Evolutionary conservation across 2,797 vertebrate species (phyloP).

Genomic region (Labroides dimidiatus): DNA sequence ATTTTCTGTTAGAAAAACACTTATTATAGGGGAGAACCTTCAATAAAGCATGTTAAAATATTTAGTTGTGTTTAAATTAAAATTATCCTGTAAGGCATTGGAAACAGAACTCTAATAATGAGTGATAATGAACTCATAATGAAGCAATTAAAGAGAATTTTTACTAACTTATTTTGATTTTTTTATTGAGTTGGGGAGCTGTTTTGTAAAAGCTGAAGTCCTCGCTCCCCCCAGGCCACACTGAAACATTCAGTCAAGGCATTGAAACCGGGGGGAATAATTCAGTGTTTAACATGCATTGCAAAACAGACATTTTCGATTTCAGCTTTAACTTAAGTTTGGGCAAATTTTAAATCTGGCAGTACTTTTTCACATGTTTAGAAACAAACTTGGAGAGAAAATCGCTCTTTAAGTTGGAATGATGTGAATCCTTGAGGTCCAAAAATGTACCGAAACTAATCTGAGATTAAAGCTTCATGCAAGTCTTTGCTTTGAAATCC

Average conservation of each 20-base stretch:
- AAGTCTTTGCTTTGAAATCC: slow-evolving; percentile 50
- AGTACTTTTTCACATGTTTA: slow-evolving; percentile 27
- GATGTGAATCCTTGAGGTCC: slow-evolving; percentile 16
- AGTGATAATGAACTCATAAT: slow-evolving; percentile 11
- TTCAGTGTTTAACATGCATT: slow-evolving; percentile 16
- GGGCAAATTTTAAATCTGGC: slow-evolving; percentile 15
- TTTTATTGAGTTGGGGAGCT: slow-evolving; percentile 1
- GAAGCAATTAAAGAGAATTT: slow-evolving; percentile 25
- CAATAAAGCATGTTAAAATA: slow-evolving; percentile 1
- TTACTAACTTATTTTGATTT: slow-evolving; percentile 12
- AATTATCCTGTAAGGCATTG: not conserved
- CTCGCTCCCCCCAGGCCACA: slow-evolving; percentile 15
- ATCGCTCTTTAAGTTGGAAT: not conserved
- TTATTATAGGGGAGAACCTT: not conserved
- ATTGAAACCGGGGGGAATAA: slow-evolving; percentile 14
- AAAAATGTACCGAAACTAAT: slow-evolving; percentile 29
- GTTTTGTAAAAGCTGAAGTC: slow-evolving; percentile 3
- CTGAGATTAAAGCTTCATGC: slow-evolving; percentile 37
- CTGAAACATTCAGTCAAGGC: slow-evolving; percentile 33
- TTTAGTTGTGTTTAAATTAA: not conserved
- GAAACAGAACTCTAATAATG: slow-evolving; percentile 7
- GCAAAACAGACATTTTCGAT: slow-evolving; percentile 5
- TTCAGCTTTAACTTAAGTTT: slow-evolving; percentile 22
- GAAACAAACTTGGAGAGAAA: slow-evolving; percentile 6
- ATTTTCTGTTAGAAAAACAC: not conserved